Evolutionary conservation across 2,113 vertebrate genomes (phyloP).

Genomic region (Theristicus caerulescens): DNA sequence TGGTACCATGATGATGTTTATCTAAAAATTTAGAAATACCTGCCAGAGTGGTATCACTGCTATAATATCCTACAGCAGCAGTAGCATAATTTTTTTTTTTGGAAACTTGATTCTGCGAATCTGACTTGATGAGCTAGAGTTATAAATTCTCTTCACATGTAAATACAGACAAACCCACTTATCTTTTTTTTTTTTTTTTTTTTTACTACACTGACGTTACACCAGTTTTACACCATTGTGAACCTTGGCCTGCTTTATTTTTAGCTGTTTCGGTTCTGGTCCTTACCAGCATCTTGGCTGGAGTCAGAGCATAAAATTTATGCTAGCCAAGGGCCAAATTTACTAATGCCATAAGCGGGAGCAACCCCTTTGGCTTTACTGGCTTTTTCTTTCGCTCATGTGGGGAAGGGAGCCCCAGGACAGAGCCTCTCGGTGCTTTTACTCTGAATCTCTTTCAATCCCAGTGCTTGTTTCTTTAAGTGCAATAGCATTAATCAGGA

Average conservation of each 20-base stretch:
- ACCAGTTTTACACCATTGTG: neutral
- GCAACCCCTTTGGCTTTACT: neutral
- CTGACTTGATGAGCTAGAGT: neutral
- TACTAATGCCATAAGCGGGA: neutral
- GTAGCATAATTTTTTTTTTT: neutral
- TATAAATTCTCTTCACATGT: neutral
- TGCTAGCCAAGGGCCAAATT: neutral
- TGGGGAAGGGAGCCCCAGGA: neutral
- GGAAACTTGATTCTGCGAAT: neutral
- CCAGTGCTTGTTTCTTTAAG: conserved; percentile 3
- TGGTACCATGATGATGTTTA: neutral
- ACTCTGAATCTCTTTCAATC: neutral
- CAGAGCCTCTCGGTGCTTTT: neutral
- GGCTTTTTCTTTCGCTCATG: neutral
- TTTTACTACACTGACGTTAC: neutral
- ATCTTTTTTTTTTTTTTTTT: fast-evolving
- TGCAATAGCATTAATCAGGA: neutral
- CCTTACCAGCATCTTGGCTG: neutral
- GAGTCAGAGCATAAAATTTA: neutral
- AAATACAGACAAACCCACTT: neutral
- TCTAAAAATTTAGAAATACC: neutral
- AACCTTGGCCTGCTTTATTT: neutral
- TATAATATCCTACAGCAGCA: neutral
- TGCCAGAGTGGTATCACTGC: neutral
- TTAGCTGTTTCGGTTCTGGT: neutral